Conservation (phyloP, 2,888 invertebrate genomes). For the Ormia ochracea region DNA sequence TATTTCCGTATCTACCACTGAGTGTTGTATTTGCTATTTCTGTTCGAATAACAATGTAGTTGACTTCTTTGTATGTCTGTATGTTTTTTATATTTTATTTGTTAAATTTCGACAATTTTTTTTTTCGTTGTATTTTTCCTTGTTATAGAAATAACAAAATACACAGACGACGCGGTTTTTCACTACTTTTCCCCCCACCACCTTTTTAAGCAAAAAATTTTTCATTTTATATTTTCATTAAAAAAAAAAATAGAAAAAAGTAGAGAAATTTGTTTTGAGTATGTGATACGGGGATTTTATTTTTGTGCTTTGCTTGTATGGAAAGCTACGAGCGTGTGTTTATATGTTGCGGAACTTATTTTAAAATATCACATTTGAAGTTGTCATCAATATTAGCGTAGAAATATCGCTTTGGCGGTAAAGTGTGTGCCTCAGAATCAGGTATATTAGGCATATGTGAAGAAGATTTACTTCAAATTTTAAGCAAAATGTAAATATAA, state of each 20-base stretch:
- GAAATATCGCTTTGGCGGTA: neutral
- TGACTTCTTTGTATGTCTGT: conserved; percentile 52
- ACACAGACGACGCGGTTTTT: conserved; percentile 62
- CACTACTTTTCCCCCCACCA: conserved; percentile 52
- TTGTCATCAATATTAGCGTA: conserved; percentile 16
- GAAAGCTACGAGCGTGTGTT: neutral
- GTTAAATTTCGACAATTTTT: conserved; percentile 31
- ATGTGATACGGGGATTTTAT: conserved; percentile 16
- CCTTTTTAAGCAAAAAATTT: conserved; percentile 4
- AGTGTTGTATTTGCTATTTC: conserved; percentile 60
- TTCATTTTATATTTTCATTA: conserved; percentile 3
- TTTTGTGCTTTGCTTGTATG: neutral
- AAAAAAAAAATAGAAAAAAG: conserved; percentile 13
- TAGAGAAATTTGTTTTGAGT: conserved; percentile 18
- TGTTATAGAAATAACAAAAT: conserved; percentile 54
- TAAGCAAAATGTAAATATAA: too few species aligned
- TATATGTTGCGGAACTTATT: neutral
- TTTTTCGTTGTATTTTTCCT: neutral
- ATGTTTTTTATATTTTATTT: conserved; percentile 23
- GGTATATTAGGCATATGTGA: too few species aligned
- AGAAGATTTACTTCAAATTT: too few species aligned
- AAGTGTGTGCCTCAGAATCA: neutral
- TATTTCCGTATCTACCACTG: conserved; percentile 57
- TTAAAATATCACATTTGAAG: conserved; percentile 36
- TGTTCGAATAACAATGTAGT: conserved; percentile 62